Base-by-base conservation (phyloP, 2,888 invertebrate genomes). In the Candidula unifasciata region DNA sequence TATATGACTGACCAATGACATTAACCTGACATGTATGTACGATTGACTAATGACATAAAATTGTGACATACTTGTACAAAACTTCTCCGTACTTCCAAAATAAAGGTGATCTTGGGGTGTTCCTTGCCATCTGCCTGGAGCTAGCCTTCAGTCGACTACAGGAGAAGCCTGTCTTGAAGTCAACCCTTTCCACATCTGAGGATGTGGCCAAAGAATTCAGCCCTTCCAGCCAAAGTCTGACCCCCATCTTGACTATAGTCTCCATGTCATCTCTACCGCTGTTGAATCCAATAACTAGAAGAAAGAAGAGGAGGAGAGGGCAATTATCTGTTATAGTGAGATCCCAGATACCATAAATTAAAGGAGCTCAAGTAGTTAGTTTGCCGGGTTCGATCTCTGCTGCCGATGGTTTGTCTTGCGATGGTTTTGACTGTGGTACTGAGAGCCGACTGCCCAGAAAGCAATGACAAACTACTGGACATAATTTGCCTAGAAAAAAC, bases 91-190 rank as follows among this genome's bases (percentile, higher is more conserved):
- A 66, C 54, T 79, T 73, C 84, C 84, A 84, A 30, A 57, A 73
- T 66, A 84, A 52, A 13, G 79, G 66, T 21, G 64, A 35, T 35
- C 33, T 73, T 6, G 73, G n/a, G 2, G 64, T 54, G 6, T 16
- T 57, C 0, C 66, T n/a, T 13, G 24, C 66, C 0, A 44, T 73
- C 13, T 82, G 74, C 33, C 27, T 64, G 16, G 64, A 54, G 35
- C 68, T 54, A 8, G 44, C 66, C 33, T 60, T 52, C n/a, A 71
- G 52, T 24, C 83, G 64, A 78, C 30, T 35, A 54, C 86, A 87
- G 27, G 86, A 85, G 66, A 87, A 83, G 24, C 64, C 37, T n/a
- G 85, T 85, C 54, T 87, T 44, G 81, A 85, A 87, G 33, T 87
- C 77, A 30, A 85, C 69, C 27, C 44, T 33, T 30, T 66, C 74